phyloP scores from a whole-genome alignment of 2,797 vertebrate species.

The Gadopsis marmoratus region DNA sequence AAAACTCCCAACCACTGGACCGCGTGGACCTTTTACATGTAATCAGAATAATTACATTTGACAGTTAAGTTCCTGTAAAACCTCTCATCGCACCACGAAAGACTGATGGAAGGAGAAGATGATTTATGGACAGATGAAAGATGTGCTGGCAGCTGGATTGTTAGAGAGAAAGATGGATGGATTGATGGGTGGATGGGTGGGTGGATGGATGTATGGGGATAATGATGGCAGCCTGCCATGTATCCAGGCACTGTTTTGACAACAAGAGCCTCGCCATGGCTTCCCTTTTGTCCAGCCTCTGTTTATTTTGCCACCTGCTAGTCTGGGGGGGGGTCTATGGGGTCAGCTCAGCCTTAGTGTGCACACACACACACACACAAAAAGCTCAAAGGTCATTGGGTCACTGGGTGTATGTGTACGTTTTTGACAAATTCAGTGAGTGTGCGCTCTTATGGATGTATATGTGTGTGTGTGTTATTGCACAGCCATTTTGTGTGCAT shows the following conservation, averaged over 20 bases:
- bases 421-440: slow-evolving; percentile 48
- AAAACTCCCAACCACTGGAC: slow-evolving; percentile 28
- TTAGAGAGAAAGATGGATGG: background rate
- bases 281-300: slow-evolving; percentile 81
- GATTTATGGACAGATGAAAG: slow-evolving; percentile 55
- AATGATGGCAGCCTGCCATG: slow-evolving; percentile 78
- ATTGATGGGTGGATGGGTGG: slow-evolving; percentile 47
- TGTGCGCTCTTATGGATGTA: background rate
- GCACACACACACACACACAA: slow-evolving; percentile 29
- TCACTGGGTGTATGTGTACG: slow-evolving; percentile 55
- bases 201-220: slow-evolving; percentile 49
- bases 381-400: slow-evolving; percentile 62
- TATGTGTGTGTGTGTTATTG: slow-evolving; percentile 28
- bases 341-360: slow-evolving; percentile 66
- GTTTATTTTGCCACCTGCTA: slow-evolving; percentile 88
- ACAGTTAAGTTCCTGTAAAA: slow-evolving; percentile 53
- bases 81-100: slow-evolving; percentile 11
- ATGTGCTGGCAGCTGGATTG: slow-evolving; percentile 44
- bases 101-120: slow-evolving; percentile 49
- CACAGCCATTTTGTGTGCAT: slow-evolving; percentile 66
- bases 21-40: slow-evolving; percentile 34
- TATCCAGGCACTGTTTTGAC: slow-evolving; percentile 84
- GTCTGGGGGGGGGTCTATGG: slow-evolving; percentile 76
- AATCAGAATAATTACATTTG: slow-evolving; percentile 56
- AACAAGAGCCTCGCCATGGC: slow-evolving; percentile 81